Evolutionary conservation across 2,888 invertebrate genomes (phyloP), one percentile per base, ranked within the genome.

Genomic region (Lucinisca nassula): DNA sequence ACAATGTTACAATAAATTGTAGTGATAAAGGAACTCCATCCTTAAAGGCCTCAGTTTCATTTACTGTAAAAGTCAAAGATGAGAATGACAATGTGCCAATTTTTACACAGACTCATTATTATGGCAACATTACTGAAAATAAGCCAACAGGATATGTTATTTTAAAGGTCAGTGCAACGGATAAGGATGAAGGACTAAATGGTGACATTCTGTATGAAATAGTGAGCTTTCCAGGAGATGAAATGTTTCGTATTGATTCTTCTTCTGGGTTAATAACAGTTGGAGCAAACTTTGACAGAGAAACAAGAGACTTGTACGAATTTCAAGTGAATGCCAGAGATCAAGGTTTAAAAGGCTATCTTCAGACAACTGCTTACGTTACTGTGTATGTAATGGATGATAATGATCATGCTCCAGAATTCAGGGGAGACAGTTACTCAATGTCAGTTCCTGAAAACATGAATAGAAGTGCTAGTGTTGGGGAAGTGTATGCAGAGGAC

Each of bases 51-150:
- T 79, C 88, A 58, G 87, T 82, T 8, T 83, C 89, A 17, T 93
- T 96, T 79, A 91, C 82, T 17, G 92, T 96, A 0, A 86, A 77
- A 21, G 91, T 99, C 0, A 97, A 98, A 79, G 99, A 99, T 96
- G 98, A 98, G 76, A 99, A 99, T 96, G 99, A 99, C 96, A 98
- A 99, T 96, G 98, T 98, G 95, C 99, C 99, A 0, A 97, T 98
- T 74, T 99, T 99, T 96, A 98, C 84, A 14, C 86, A 87, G 76
- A n/a, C 73, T 21, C 61, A 82, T 17, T 93, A 93, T 74, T 80
- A 83, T 27, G 91, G 90, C 12, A 88, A 84, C 80, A 76, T 94
- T 0, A 70, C 61, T 21, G 95, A 95, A 85, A 94, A 94, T 75
- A 93, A 92, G 24, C 37, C 38, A 12, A 80, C 79, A 38, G 92